Evolutionary conservation across 2,797 vertebrate species (phyloP).

Genomic region (Taenioides sp.): DNA sequence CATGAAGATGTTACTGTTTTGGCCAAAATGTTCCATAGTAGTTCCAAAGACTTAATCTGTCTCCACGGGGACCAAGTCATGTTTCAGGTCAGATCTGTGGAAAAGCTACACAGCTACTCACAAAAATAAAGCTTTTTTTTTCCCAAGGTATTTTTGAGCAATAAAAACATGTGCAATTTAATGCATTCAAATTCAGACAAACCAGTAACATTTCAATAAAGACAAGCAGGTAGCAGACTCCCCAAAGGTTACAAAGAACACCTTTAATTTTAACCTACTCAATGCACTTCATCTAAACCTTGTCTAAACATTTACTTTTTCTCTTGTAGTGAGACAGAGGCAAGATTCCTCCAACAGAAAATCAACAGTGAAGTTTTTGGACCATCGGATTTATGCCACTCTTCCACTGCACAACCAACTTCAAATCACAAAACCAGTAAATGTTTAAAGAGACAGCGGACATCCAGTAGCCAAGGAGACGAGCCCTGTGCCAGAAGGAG

Average conservation of each 20-base stretch:
- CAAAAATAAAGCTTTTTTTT: too few relatives aligned
- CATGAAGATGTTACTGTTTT: too few relatives aligned
- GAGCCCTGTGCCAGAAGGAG: conserved; percentile 38
- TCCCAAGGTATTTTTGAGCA: background rate
- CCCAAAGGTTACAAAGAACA: too few relatives aligned
- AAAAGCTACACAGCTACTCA: too few relatives aligned
- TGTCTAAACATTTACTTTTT: conserved; percentile 7
- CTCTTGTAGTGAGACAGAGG: conserved; percentile 72
- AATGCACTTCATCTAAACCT: background rate
- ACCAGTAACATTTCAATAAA: too few relatives aligned
- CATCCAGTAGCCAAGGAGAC: conserved; percentile 35
- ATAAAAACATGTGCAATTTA: too few relatives aligned
- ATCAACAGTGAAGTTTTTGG: conserved; percentile 46
- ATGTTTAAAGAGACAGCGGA: conserved; percentile 62
- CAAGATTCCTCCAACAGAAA: conserved; percentile 66
- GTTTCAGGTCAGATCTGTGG: too few relatives aligned
- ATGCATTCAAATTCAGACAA: too few relatives aligned
- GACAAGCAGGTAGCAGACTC: too few relatives aligned
- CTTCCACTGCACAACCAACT: conserved; percentile 23
- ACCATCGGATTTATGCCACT: conserved; percentile 17
- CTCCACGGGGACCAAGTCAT: too few relatives aligned
- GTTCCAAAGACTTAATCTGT: too few relatives aligned
- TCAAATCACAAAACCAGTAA: conserved; percentile 17
- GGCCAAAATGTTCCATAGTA: too few relatives aligned
- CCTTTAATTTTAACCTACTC: background rate